A percentile compares a stretch with the other conserved stretches of the same genome.
Evolutionary conservation across 2,888 invertebrate genomes (phyloP).

Genomic region (Synergus gifuensis): DNA sequence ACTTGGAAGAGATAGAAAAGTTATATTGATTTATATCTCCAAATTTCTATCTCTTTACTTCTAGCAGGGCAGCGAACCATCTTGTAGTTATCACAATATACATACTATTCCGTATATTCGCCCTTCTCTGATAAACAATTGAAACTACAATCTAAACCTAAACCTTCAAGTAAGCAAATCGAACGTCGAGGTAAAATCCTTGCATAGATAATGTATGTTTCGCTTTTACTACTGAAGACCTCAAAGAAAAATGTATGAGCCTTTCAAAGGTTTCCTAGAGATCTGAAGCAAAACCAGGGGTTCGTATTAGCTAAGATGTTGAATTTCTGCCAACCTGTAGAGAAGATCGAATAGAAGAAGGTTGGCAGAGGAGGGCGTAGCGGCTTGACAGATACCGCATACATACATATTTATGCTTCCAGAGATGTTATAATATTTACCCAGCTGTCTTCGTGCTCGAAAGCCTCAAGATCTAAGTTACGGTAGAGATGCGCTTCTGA

Average conservation of each 20-base stretch:
- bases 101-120: too few relatives aligned
- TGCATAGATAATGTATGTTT: slow-evolving; percentile 41
- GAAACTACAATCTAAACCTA: too few relatives aligned
- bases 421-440: slow-evolving; percentile 55
- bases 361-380: background rate
- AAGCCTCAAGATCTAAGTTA: too few relatives aligned
- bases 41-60: too few relatives aligned
- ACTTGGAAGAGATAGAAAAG: too few relatives aligned
- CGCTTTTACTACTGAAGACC: slow-evolving; percentile 42
- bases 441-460: slow-evolving; percentile 31
- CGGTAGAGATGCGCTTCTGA: too few relatives aligned
- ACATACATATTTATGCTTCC: slow-evolving; percentile 52
- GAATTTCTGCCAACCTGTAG: slow-evolving; percentile 52
- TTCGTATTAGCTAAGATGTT: slow-evolving; percentile 51
- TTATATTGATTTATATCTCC: too few relatives aligned
- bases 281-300: slow-evolving; percentile 37
- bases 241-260: slow-evolving; percentile 52
- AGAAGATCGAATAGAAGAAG: slow-evolving; percentile 13
- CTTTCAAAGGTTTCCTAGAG: slow-evolving; percentile 49
- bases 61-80: too few relatives aligned
- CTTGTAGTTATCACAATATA: too few relatives aligned
- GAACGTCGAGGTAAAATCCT: slow-evolving; percentile 38
- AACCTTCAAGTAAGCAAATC: slow-evolving; percentile 19
- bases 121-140: too few relatives aligned
- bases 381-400: background rate